A percentile compares a stretch with the other conserved stretches of the same genome.
These are phyloP conservation scores for Polydrusus cervinus DNA, from an alignment of 2,888 invertebrate genomes.

Conservation along the genomic window DNA sequence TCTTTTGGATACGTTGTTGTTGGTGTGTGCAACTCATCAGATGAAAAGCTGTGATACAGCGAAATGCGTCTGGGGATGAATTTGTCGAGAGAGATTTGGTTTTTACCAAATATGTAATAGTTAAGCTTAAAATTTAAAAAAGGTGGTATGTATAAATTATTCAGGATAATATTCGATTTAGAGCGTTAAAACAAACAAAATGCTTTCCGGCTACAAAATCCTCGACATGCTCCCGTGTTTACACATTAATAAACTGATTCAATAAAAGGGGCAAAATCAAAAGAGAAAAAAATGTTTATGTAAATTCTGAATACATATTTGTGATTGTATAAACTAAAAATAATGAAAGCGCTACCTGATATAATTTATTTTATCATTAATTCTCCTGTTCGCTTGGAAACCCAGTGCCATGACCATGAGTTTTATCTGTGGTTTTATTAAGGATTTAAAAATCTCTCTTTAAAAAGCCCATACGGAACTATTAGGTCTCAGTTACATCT, in stretches of 20 bases:
- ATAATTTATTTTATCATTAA: constrained; percentile 5
- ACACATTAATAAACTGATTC: constrained; percentile 49
- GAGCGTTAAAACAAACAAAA: constrained; percentile 40
- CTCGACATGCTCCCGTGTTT: constrained; percentile 46
- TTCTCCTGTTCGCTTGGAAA: not conserved
- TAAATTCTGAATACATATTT: constrained; percentile 32
- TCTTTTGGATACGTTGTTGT: no score
- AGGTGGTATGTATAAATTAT: constrained; percentile 13
- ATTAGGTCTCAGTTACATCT: no score
- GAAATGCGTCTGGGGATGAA: no score
- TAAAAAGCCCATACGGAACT: no score
- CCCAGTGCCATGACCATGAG: not conserved
- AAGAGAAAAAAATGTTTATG: constrained; percentile 33
- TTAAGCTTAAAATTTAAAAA: constrained; percentile 15
- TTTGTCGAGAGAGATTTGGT: no score
- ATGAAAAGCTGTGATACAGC: no score
- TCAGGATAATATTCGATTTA: constrained; percentile 37
- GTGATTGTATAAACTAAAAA: constrained; percentile 25
- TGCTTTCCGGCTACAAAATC: constrained; percentile 34
- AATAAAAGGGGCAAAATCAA: constrained; percentile 48
- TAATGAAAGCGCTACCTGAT: constrained; percentile 22
- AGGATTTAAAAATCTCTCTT: no score
- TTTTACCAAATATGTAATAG: constrained; percentile 2
- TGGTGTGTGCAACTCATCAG: no score
- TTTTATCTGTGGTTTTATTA: no score